phyloP scores from a whole-genome alignment of 92 coral and sea anemone species.

The Heliopora coerulea region DNA sequence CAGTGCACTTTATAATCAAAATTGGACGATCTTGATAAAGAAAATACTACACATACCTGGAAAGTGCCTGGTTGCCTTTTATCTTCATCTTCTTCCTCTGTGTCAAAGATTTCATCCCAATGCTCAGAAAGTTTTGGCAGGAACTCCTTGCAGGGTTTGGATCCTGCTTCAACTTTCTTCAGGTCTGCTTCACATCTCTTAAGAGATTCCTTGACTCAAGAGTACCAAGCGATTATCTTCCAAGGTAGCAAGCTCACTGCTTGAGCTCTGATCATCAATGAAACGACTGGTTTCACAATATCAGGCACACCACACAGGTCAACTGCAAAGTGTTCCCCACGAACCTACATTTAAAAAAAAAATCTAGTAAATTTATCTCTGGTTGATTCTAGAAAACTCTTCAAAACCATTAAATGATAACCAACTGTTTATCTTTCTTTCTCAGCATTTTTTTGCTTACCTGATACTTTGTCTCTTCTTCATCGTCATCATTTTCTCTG shows the following conservation, averaged over 20 bases:
- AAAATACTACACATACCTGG: slow-evolving; percentile 11
- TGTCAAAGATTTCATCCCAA: slow-evolving; percentile 20
- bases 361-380: not conserved
- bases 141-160: not conserved
- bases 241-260: slow-evolving; percentile 28
- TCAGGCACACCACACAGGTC: slow-evolving; percentile 34
- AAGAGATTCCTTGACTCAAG: not conserved
- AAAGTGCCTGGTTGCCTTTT: slow-evolving; percentile 17
- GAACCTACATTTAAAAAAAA: slow-evolving; percentile 13
- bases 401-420: not conserved
- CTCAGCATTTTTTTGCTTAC: not conserved
- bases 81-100: not conserved
- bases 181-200: slow-evolving; percentile 10
- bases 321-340: slow-evolving; percentile 31
- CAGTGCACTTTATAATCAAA: too few relatives aligned
- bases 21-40: not conserved
- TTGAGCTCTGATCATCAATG: slow-evolving; percentile 8
- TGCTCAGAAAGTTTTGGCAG: slow-evolving; percentile 29
- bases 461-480: slow-evolving; percentile 38
- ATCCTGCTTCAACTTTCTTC: slow-evolving; percentile 10
- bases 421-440: not conserved
- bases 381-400: not conserved
- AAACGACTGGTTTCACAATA: slow-evolving; percentile 29
- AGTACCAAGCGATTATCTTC: slow-evolving; percentile 25
- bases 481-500: slow-evolving; percentile 24